A percentile compares a stretch with the other conserved stretches of the same genome.
Conservation (phyloP, 92 coral and sea anemone species). For the Virgularia gustaviana region DNA sequence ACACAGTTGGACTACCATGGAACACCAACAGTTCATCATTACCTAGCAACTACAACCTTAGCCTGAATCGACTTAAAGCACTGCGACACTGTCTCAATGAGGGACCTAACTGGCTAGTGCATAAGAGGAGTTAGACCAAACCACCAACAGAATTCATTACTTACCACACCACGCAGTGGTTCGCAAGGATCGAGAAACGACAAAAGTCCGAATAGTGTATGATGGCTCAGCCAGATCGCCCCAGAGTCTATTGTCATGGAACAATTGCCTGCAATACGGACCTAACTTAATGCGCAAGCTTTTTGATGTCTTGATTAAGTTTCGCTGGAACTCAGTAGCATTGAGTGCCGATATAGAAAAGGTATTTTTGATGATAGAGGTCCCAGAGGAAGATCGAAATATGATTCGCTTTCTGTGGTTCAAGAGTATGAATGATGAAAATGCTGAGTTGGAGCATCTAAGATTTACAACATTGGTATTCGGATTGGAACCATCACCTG, state of each 20-base stretch:
- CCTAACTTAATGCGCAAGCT: background rate
- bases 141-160: background rate
- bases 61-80: background rate
- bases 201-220: conserved; percentile 4
- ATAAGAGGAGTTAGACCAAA: background rate
- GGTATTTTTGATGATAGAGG: background rate
- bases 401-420: too few species aligned
- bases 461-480: too few species aligned
- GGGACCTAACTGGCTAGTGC: background rate
- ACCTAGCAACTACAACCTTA: background rate
- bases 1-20: conserved; percentile 7
- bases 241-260: background rate
- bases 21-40: background rate
- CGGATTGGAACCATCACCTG: too few species aligned
- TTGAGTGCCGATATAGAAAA: conserved; percentile 11
- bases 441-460: too few species aligned
- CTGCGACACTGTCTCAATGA: background rate
- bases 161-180: conserved; percentile 14
- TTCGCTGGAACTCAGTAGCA: conserved; percentile 3
- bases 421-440: too few species aligned
- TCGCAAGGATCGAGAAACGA: background rate
- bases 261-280: background rate
- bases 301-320: background rate
- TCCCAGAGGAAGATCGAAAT: too few species aligned
- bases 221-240: background rate